Conservation (phyloP, 2,888 invertebrate species). For the Euspilapteryx auroguttella region DNA sequence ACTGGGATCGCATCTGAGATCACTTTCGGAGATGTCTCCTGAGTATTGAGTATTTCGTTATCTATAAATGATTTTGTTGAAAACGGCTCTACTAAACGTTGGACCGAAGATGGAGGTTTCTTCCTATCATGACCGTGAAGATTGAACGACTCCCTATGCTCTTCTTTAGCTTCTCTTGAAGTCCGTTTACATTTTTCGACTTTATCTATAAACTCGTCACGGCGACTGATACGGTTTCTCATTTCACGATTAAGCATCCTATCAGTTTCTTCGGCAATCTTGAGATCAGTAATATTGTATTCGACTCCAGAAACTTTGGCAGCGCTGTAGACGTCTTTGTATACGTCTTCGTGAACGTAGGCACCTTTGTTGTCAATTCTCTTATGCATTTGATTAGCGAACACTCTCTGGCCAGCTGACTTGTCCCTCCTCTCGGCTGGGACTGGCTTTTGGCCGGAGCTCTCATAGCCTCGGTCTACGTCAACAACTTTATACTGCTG, state of each 20-base stretch:
- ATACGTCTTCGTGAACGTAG: constrained; percentile 48
- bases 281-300: constrained; percentile 52
- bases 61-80: constrained; percentile 42
- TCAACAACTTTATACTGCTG: constrained; percentile 39
- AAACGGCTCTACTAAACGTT: constrained; percentile 35
- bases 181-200: constrained; percentile 25
- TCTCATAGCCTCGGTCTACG: constrained; percentile 23
- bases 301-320: constrained; percentile 47
- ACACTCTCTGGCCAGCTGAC: constrained; percentile 47
- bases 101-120: constrained; percentile 31
- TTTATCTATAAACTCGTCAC: constrained; percentile 38
- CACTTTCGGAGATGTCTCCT: constrained; percentile 26
- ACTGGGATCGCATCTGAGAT: constrained; percentile 35
- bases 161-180: constrained; percentile 35
- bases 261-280: constrained; percentile 51
- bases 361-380: constrained; percentile 52
- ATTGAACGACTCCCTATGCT: constrained; percentile 27
- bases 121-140: constrained; percentile 28
- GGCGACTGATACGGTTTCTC: constrained; percentile 34
- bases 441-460: constrained; percentile 30
- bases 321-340: constrained; percentile 49
- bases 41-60: constrained; percentile 27
- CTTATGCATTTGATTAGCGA: constrained; percentile 53
- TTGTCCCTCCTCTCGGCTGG: constrained; percentile 45
- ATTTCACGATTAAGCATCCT: constrained; percentile 46